Base-by-base conservation (phyloP, 2,888 invertebrate species). In the Oxyteleia sp. region DNA sequence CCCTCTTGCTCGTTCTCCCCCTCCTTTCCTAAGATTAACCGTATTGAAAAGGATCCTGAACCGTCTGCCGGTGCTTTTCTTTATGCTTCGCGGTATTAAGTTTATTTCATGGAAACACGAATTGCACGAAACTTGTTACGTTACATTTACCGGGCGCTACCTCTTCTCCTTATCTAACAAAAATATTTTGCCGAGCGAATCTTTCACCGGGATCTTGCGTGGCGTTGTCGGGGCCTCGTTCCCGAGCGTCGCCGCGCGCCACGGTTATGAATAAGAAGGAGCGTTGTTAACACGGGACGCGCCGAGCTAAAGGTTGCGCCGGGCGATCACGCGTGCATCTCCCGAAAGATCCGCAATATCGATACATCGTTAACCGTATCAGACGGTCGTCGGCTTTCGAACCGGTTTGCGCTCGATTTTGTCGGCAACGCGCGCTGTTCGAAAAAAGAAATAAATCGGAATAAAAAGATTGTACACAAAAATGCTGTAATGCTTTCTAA, bases 281-380 rank as follows among this genome's bases (percentile, higher is more conserved):
- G 20, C 32, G 57, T 18, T 13, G 59, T 71, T 57, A 57, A 66
- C 49, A 51, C 29, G 15, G 49, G 15, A 35, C 32, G 26, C 45
- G 53, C 53, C 38, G 59, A 55, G 68, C 26, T 51, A 66, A 81
- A 80, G 59, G 71, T 47, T 57, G 64, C 32, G 20, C 51, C 35
- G 35, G 45, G 63, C 29, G 87, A 88, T 88, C 85, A 80, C 86
- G 86, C 86, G 86, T 18, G 71, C 71, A 59, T 71, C 71, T 71
- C 35, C 16, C 57, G 45, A 64, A 63, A 64, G 47, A 55, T 51
- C 45, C 45, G 51, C 16, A 63, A 64, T 64, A 74, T 74, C 64
- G 63, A 71, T 61, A 55, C 23, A 84, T 86, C 83, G 81, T 86
- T 38, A 49, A 51, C 26, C 59, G 87, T 87, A 89, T 32, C 32